Evolutionary conservation across 2,113 vertebrate genomes (phyloP).

Genomic region (Falcunculus frontatus): DNA sequence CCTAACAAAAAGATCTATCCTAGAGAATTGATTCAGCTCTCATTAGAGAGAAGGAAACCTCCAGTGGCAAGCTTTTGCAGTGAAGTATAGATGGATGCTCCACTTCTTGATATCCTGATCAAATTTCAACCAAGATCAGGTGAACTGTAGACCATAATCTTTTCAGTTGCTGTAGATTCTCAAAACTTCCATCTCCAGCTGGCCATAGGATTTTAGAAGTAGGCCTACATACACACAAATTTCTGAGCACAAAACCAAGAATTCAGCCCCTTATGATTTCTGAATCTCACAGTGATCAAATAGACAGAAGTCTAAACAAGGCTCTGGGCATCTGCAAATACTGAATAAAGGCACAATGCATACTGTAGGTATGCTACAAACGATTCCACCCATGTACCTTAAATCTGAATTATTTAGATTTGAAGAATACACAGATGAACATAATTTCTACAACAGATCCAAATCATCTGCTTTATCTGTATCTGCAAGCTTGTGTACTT

Average conservation of each 20-base stretch:
- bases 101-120: neutral
- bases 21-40: neutral
- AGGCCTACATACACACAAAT: neutral
- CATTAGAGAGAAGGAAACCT: neutral
- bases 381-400: neutral
- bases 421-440: neutral
- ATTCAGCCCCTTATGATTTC: neutral
- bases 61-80: neutral
- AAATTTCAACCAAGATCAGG: neutral
- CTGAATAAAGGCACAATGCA: neutral
- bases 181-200: neutral
- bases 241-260: neutral
- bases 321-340: neutral
- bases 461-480: neutral
- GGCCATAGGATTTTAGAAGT: neutral
- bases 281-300: neutral
- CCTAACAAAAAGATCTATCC: neutral
- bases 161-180: neutral
- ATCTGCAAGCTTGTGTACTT: neutral
- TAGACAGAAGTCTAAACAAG: neutral
- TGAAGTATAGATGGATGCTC: neutral
- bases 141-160: neutral
- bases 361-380: neutral
- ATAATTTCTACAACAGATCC: neutral
- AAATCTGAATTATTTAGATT: neutral